Evolutionary conservation across 2,888 invertebrate species (phyloP), one percentile per base, ranked within the genome.

Genomic region (Helobdella robusta): DNA sequence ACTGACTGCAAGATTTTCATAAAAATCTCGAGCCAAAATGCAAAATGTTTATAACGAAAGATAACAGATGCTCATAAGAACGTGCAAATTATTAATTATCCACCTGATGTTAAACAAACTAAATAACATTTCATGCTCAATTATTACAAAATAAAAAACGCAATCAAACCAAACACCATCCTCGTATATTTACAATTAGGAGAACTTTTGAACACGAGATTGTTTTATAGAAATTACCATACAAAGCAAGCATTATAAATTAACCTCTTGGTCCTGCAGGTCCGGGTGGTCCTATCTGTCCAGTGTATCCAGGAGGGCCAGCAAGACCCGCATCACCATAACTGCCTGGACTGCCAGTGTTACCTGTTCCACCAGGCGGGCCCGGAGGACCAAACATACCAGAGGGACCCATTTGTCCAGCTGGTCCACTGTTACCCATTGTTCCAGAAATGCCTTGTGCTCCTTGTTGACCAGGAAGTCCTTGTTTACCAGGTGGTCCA

Each of bases 381-480:
- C 67, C 67, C 2, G 65, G 34, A n/a, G 48, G 62, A 34, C 62
- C 62, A 1, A 2, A 36, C 15, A 15, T 35, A 25, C 69, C 69
- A 18, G 36, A 52, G 4, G 66, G 66, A 46, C 70, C 70, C n/a
- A 40, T 5, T 11, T 65, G 64, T 59, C 71, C 70, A 40, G 44
- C 56, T 28, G 56, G 61, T 52, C 71, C 71, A 50, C 50, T 23
- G 25, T 59, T 40, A 48, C 71, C 71, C 48, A 44, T 20, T 28
- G 35, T 28, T 28, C 68, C 66, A 54, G 60, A 20, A 28, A 80
- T 35, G 18, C 87, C 87, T 8, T 80, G 77, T 0, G 82, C 79
- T 3, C 86, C 85, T 25, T 80, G 79, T 20, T 81, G 76, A 4
- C 86, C 89, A 2, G 83, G 80, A 50, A 85, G 84, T 1, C 89